Percentiles rank a stretch among this genome's conserved stretches.
Conservation (phyloP, 2,113 vertebrate species). For the Coturnix japonica region DNA sequence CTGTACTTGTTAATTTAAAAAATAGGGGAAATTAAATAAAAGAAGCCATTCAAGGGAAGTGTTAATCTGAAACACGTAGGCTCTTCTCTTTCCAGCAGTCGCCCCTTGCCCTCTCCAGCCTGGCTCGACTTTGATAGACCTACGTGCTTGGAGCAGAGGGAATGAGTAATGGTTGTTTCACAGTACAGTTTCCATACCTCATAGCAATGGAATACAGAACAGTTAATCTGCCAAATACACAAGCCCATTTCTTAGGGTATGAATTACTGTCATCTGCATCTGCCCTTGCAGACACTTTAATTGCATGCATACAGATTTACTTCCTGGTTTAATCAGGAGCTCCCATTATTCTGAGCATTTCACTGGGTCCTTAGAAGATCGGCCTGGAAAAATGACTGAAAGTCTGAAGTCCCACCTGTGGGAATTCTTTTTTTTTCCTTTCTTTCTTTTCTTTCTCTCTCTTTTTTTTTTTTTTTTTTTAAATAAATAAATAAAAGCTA, state of each 20-base stretch:
- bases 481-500: background rate
- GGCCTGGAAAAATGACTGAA: background rate
- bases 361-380: constrained; percentile 4
- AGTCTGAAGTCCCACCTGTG: constrained; percentile 16
- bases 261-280: constrained; percentile 76
- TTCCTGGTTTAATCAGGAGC: constrained; percentile 62
- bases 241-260: constrained; percentile 75
- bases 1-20: constrained; percentile 61
- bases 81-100: background rate
- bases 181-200: constrained; percentile 82
- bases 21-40: constrained; percentile 40
- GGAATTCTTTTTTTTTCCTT: background rate
- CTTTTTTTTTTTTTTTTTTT: background rate
- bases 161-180: constrained; percentile 74
- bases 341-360: constrained; percentile 17
- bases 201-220: constrained; percentile 79
- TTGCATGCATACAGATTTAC: constrained; percentile 68
- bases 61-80: constrained; percentile 29
- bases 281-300: constrained; percentile 69
- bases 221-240: constrained; percentile 78
- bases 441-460: background rate
- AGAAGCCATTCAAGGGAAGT: constrained; percentile 38
- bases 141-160: constrained; percentile 54
- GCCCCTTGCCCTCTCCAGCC: background rate
- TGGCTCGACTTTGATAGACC: constrained; percentile 41